Evolutionary conservation across 2,888 invertebrate species (phyloP).

Genomic region (Petrophora chlorosata): DNA sequence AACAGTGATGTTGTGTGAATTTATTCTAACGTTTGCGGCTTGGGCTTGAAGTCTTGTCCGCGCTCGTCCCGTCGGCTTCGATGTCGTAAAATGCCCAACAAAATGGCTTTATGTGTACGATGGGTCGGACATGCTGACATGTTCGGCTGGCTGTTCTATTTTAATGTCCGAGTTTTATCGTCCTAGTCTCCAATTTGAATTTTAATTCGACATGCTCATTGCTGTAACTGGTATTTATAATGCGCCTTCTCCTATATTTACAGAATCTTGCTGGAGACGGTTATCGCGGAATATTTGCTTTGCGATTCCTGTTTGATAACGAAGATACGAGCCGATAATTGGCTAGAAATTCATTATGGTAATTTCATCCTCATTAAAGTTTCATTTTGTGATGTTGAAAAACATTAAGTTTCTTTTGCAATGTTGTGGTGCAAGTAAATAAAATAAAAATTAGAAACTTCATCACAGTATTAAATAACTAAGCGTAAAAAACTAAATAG

Average conservation of each 20-base stretch:
- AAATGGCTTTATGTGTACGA: slow-evolving; percentile 58
- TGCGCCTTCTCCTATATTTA: slow-evolving; percentile 37
- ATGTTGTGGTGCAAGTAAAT: neutral
- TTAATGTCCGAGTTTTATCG: slow-evolving; percentile 64
- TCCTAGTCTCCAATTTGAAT: slow-evolving; percentile 62
- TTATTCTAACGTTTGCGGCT: slow-evolving; percentile 29
- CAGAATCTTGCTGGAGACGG: slow-evolving; percentile 32
- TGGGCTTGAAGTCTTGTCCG: slow-evolving; percentile 34
- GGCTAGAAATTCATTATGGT: slow-evolving; percentile 15
- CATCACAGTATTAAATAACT: no score
- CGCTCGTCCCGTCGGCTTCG: slow-evolving; percentile 36
- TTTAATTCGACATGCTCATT: slow-evolving; percentile 64
- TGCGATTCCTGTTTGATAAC: slow-evolving; percentile 30
- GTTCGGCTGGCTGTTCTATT: slow-evolving; percentile 54
- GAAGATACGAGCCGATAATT: slow-evolving; percentile 17
- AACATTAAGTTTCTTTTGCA: slow-evolving; percentile 3
- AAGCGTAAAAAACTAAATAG: no score
- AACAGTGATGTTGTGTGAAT: slow-evolving; percentile 34
- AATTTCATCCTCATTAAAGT: slow-evolving; percentile 5
- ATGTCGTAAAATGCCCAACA: slow-evolving; percentile 66
- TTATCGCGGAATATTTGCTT: slow-evolving; percentile 45
- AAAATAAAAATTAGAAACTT: slow-evolving; percentile 1
- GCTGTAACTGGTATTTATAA: slow-evolving; percentile 39
- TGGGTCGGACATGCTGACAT: slow-evolving; percentile 49
- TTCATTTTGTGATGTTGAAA: slow-evolving; percentile 2